phyloP scores from a whole-genome alignment of 2,113 vertebrate species.

The Mionectes macconnelli region DNA sequence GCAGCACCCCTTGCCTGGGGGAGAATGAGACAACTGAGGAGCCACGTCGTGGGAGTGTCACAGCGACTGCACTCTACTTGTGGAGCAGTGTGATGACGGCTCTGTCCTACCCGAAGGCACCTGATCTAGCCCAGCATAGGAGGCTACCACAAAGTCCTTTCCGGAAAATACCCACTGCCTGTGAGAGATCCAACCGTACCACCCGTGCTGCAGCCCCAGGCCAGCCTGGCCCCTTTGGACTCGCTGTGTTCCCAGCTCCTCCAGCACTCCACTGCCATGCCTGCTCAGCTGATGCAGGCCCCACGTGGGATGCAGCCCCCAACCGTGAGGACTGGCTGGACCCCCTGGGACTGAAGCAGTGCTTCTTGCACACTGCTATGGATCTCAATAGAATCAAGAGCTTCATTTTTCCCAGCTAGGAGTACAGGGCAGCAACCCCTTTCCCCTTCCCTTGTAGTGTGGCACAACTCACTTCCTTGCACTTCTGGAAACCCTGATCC shows the following conservation, averaged over 20 bases:
- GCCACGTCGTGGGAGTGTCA: not conserved
- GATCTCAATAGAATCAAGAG: constrained; percentile 74
- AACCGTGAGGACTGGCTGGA: constrained; percentile 19
- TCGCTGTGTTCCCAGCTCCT: not conserved
- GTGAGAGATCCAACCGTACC: constrained; percentile 75
- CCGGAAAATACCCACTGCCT: constrained; percentile 54
- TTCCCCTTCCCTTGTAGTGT: constrained; percentile 5
- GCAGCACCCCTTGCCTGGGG: constrained; percentile 33
- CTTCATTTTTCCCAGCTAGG: constrained; percentile 79
- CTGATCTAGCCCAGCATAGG: constrained; percentile 11
- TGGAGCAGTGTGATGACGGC: constrained; percentile 85
- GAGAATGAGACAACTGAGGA: constrained; percentile 13
- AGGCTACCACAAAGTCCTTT: constrained; percentile 26
- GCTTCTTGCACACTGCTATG: constrained; percentile 67
- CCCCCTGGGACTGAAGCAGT: constrained; percentile 61
- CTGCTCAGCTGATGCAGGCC: not conserved
- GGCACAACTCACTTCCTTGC: constrained; percentile 37
- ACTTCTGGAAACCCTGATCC: not conserved
- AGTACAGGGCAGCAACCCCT: not conserved
- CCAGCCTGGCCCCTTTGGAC: constrained; percentile 9
- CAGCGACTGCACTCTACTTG: constrained; percentile 74
- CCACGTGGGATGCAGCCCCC: not conserved
- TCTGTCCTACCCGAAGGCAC: constrained; percentile 63
- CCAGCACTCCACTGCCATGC: not conserved
- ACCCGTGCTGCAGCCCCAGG: not conserved